Conservation (phyloP, 2,888 invertebrate genomes). For the Athalia rosae region DNA sequence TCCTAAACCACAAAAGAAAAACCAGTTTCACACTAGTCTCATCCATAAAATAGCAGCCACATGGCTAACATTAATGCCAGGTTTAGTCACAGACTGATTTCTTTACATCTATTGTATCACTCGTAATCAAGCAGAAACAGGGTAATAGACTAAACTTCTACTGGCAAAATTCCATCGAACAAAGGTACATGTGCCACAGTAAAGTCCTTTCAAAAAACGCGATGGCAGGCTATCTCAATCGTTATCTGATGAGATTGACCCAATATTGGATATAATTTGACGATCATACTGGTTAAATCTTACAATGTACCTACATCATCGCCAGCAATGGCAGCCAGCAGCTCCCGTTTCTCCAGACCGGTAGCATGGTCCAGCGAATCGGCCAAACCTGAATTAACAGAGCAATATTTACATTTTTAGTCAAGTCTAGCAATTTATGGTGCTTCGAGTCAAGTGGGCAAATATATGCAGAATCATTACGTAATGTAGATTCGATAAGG, state of each 20-base stretch:
- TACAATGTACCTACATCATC: conserved; percentile 79
- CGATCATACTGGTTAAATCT: conserved; percentile 11
- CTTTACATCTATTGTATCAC: too few relatives aligned
- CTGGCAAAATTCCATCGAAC: too few relatives aligned
- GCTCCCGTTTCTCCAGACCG: conserved; percentile 92
- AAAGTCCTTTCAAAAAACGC: too few relatives aligned
- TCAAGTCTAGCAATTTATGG: background rate
- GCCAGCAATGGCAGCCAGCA: conserved; percentile 89
- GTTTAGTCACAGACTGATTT: too few relatives aligned
- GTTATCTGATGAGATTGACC: background rate
- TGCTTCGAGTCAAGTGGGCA: background rate
- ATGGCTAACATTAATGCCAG: too few relatives aligned
- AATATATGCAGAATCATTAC: background rate
- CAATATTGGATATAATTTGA: conserved; percentile 1
- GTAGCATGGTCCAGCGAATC: conserved; percentile 95
- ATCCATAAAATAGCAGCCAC: background rate
- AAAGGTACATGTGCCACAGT: too few relatives aligned
- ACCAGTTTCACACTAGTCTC: background rate
- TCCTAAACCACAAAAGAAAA: conserved; percentile 73
- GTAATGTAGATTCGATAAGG: background rate
- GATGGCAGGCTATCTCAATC: too few relatives aligned
- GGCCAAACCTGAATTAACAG: conserved; percentile 80
- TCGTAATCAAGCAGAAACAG: too few relatives aligned
- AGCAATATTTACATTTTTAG: conserved; percentile 6
- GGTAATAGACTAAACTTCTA: too few relatives aligned